Conservation (phyloP, 2,888 invertebrate species). For the Stenotaenia linearis region DNA sequence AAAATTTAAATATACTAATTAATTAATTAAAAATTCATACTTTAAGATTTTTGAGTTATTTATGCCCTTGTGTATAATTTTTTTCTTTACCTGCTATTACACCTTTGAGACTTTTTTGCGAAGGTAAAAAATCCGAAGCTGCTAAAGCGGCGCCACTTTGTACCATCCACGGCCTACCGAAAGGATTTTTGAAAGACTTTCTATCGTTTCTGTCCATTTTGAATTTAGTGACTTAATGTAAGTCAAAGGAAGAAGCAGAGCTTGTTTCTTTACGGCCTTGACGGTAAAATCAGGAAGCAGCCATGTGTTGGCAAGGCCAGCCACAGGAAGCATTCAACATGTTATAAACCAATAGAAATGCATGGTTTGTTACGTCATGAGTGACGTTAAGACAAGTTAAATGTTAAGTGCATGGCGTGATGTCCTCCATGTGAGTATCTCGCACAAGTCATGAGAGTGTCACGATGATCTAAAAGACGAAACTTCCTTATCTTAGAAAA, state of each 20-base stretch:
- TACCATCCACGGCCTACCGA: slow-evolving; percentile 64
- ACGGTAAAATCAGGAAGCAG: not conserved
- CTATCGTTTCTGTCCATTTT: not conserved
- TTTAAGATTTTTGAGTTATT: no score
- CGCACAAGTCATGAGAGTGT: not conserved
- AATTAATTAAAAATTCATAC: no score
- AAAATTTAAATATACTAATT: no score
- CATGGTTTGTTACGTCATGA: not conserved
- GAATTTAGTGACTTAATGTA: not conserved
- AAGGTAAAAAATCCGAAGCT: slow-evolving; percentile 42
- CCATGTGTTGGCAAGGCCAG: not conserved
- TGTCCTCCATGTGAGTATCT: not conserved
- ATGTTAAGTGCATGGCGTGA: not conserved
- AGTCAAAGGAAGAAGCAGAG: not conserved
- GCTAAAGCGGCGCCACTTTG: slow-evolving; percentile 66
- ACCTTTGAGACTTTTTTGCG: slow-evolving; percentile 71
- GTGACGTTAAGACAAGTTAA: not conserved
- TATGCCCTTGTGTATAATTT: not conserved
- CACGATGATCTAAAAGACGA: not conserved
- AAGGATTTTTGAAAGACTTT: slow-evolving; percentile 39
- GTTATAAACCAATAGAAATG: not conserved
- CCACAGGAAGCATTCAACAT: not conserved
- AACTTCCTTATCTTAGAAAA: no score
- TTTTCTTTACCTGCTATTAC: slow-evolving; percentile 69
- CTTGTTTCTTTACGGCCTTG: not conserved